Evolutionary conservation across 2,888 invertebrate species (phyloP).

Genomic region (Osmoderma eremita): DNA sequence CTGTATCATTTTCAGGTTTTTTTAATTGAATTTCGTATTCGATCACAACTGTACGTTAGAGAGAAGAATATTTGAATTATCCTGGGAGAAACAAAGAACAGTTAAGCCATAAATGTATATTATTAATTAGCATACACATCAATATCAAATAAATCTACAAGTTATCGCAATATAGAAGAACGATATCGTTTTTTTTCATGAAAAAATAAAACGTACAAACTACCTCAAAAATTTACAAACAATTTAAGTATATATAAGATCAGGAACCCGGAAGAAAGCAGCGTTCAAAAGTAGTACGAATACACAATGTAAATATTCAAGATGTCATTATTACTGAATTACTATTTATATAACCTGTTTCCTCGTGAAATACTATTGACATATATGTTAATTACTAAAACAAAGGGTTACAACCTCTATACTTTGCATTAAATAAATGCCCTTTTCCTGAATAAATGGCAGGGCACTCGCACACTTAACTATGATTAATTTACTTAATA

Average conservation of each 20-base stretch:
- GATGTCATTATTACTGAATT: not conserved
- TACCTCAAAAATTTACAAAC: slow-evolving; percentile 21
- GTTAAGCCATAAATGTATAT: slow-evolving; percentile 40
- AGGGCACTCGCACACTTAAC: slow-evolving; percentile 49
- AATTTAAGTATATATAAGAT: slow-evolving; percentile 11
- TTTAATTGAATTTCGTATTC: no score
- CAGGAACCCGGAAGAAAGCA: slow-evolving; percentile 24
- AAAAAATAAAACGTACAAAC: slow-evolving; percentile 24
- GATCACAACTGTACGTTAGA: not conserved
- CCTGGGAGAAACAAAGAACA: not conserved
- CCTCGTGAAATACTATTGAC: slow-evolving; percentile 57
- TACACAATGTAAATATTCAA: slow-evolving; percentile 15
- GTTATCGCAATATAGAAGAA: slow-evolving; percentile 24
- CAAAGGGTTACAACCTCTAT: slow-evolving; percentile 81
- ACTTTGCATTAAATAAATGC: slow-evolving; percentile 93
- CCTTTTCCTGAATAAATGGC: slow-evolving; percentile 69
- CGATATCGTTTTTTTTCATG: slow-evolving; percentile 6
- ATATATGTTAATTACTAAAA: slow-evolving; percentile 63
- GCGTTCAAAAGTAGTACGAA: slow-evolving; percentile 14
- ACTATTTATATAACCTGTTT: slow-evolving; percentile 21
- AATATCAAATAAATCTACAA: slow-evolving; percentile 53
- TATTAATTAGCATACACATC: slow-evolving; percentile 62
- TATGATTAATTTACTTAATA: slow-evolving; percentile 38
- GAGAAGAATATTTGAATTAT: not conserved
- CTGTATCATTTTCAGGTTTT: no score